Evolutionary conservation across 2,797 vertebrate species (phyloP).

Genomic region (Phrynocephalus forsythii): DNA sequence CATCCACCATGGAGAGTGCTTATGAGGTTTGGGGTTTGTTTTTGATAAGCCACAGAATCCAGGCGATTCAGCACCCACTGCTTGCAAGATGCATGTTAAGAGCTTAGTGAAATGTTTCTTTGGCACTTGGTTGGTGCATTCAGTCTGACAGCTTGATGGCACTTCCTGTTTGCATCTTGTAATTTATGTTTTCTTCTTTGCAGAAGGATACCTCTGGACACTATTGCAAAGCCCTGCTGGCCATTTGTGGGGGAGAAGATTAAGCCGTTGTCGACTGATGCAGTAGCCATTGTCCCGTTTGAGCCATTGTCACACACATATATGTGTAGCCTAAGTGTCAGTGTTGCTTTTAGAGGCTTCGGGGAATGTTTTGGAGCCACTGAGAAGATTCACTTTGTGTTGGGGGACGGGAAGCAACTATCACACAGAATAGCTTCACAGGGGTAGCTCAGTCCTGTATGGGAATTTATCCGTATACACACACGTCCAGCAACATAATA

Average conservation of each 20-base stretch:
- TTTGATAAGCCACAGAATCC: too few relatives aligned
- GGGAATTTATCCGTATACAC: conserved; percentile 34
- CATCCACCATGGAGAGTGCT: too few relatives aligned
- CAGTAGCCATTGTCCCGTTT: conserved; percentile 37
- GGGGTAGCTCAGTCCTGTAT: conserved; percentile 22
- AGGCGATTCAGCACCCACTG: too few relatives aligned
- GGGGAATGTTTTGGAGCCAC: conserved; percentile 31
- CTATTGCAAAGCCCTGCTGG: conserved; percentile 91
- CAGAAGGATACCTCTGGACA: conserved; percentile 97
- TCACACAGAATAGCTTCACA: conserved; percentile 40
- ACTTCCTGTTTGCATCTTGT: not conserved
- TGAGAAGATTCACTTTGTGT: conserved; percentile 57
- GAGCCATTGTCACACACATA: conserved; percentile 55
- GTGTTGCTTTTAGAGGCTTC: conserved; percentile 67
- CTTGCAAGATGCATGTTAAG: not conserved
- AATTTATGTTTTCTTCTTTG: conserved; percentile 46
- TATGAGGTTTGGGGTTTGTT: too few relatives aligned
- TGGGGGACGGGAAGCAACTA: conserved; percentile 27
- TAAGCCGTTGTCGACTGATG: conserved; percentile 53
- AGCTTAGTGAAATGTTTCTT: not conserved
- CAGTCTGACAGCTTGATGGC: not conserved
- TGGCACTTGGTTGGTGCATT: not conserved
- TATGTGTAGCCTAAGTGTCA: conserved; percentile 65
- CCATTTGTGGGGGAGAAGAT: conserved; percentile 90
- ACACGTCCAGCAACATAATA: conserved; percentile 44